These are phyloP conservation scores for Spodoptera frugiperda DNA, from an alignment of 1,140 invertebrate species.

Conservation along the genomic window DNA sequence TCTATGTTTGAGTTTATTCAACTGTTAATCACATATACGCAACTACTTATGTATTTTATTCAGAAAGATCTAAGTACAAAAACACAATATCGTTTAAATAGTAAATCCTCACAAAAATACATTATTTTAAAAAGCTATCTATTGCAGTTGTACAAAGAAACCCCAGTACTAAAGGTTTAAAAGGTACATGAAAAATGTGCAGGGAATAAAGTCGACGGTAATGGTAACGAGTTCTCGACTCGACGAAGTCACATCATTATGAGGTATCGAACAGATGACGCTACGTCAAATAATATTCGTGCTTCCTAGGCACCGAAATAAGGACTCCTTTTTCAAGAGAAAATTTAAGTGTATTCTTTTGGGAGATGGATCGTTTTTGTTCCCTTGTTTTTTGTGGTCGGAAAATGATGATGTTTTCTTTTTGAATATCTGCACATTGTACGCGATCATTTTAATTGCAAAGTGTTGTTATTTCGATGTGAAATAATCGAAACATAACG, in stretches of 20 bases:
- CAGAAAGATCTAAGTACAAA: too few relatives aligned
- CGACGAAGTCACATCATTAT: constrained; percentile 68
- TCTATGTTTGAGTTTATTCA: too few relatives aligned
- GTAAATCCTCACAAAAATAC: not conserved
- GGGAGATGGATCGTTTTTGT: constrained; percentile 15
- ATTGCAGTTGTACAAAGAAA: constrained; percentile 19
- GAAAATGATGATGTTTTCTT: not conserved
- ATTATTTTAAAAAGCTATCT: constrained; percentile 20
- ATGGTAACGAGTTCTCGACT: constrained; percentile 58
- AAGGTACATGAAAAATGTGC: constrained; percentile 29
- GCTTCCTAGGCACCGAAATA: constrained; percentile 27
- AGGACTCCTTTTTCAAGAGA: constrained; percentile 20
- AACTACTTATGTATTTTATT: too few relatives aligned
- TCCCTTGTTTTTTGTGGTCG: not conserved
- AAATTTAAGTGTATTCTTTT: constrained; percentile 21
- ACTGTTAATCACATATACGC: too few relatives aligned
- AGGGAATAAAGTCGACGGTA: constrained; percentile 51
- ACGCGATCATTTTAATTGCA: not conserved
- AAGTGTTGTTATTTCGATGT: too few relatives aligned
- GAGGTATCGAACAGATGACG: constrained; percentile 61
- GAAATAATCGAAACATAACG: too few relatives aligned
- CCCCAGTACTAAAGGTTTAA: constrained; percentile 21
- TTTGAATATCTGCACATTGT: not conserved
- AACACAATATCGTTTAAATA: too few relatives aligned
- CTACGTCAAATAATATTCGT: constrained; percentile 59